Percentiles rank a stretch among this genome's conserved stretches.
Evolutionary conservation across 1,140 invertebrate species (phyloP).

Genomic region (Diachasma alloeum): DNA sequence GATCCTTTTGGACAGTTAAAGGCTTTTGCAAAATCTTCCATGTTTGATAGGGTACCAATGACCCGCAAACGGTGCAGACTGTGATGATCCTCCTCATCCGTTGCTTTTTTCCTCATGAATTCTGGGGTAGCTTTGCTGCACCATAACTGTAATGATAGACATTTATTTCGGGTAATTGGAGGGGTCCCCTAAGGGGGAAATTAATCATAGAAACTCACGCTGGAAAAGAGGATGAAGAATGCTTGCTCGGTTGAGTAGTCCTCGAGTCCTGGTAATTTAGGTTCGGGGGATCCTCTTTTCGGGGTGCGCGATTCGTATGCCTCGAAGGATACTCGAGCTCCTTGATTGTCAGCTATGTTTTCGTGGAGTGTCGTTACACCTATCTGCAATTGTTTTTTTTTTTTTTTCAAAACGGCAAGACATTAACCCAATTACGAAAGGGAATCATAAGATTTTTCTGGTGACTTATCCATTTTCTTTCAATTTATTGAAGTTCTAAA

Average conservation of each 20-base stretch:
- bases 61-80: constrained; percentile 21
- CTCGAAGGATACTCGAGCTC: constrained; percentile 76
- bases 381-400: neutral
- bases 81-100: neutral
- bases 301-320: constrained; percentile 72
- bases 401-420: neutral
- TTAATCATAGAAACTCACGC: constrained; percentile 64
- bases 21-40: constrained; percentile 25
- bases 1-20: constrained; percentile 26
- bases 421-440: too few relatives aligned
- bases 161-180: neutral
- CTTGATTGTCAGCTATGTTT: constrained; percentile 87
- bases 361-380: constrained; percentile 73
- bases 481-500: too few relatives aligned
- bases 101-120: constrained; percentile 10
- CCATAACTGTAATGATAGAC: constrained; percentile 4
- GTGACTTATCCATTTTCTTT: too few relatives aligned
- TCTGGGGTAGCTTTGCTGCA: constrained; percentile 18
- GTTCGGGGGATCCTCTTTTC: constrained; percentile 62
- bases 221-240: constrained; percentile 84
- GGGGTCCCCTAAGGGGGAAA: neutral
- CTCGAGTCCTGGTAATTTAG: constrained; percentile 76
- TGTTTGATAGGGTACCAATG: constrained; percentile 20
- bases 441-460: too few relatives aligned
- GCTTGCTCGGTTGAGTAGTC: constrained; percentile 77